Conservation (phyloP, 2,888 invertebrate species). For the Ormyrus rosae region DNA sequence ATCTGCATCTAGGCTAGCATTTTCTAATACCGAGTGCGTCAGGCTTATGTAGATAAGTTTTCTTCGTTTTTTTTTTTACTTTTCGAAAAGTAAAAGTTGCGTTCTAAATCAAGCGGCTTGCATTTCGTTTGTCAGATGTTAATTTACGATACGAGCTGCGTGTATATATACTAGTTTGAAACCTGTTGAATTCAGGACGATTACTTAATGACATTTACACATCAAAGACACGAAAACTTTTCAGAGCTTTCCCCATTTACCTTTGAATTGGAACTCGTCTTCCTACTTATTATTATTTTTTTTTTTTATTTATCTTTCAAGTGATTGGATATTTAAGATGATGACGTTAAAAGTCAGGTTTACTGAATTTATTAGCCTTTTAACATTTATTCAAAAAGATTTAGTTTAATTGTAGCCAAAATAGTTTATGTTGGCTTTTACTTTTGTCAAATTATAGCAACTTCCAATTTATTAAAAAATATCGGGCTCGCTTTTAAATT, state of each 20-base stretch:
- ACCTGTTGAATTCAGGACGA: constrained; percentile 42
- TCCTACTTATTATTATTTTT: neutral
- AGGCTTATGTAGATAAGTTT: neutral
- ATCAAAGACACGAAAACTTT: neutral
- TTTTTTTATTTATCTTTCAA: neutral
- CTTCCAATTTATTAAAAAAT: too few species aligned
- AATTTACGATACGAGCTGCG: constrained; percentile 20
- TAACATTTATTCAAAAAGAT: too few species aligned
- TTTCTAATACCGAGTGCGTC: constrained; percentile 24
- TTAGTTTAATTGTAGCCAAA: too few species aligned
- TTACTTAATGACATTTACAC: constrained; percentile 27
- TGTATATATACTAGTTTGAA: constrained; percentile 29
- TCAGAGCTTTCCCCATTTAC: constrained; percentile 19
- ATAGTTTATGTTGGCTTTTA: too few species aligned
- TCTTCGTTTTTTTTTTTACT: neutral
- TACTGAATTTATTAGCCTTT: too few species aligned
- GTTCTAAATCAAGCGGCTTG: constrained; percentile 35
- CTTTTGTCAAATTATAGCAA: too few species aligned
- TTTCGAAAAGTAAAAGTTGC: constrained; percentile 39
- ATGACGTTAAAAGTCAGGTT: too few species aligned
- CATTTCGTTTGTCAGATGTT: constrained; percentile 34
- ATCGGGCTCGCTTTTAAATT: too few species aligned
- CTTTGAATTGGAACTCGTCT: too few species aligned
- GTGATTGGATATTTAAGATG: too few species aligned
- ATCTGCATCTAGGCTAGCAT: neutral